phyloP scores from a whole-genome alignment of 2,888 invertebrate genomes.

The Patella caerulea region DNA sequence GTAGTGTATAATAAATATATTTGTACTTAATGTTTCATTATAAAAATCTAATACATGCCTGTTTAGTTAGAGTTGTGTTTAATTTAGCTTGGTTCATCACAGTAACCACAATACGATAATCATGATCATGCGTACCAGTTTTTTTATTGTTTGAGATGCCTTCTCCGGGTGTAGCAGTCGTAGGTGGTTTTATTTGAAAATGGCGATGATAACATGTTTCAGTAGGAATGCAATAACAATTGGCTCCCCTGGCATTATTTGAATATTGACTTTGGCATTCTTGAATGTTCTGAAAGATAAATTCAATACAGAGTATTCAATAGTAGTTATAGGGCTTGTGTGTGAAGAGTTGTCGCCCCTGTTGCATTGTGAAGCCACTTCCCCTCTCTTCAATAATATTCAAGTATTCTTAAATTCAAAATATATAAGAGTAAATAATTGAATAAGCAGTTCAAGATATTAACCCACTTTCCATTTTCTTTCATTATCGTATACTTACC shows the following conservation, averaged over 20 bases:
- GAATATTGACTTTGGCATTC: constrained; percentile 37
- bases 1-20: no score
- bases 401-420: no score
- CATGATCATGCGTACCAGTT: constrained; percentile 48
- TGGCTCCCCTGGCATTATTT: constrained; percentile 36
- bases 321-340: no score
- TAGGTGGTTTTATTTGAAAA: constrained; percentile 41
- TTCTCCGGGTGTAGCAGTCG: background rate
- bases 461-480: no score
- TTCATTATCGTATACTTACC: constrained; percentile 14
- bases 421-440: no score
- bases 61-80: constrained; percentile 32
- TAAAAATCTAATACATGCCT: constrained; percentile 33
- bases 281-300: constrained; percentile 27
- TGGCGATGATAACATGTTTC: constrained; percentile 47
- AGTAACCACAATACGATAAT: constrained; percentile 48
- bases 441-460: no score
- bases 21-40: no score
- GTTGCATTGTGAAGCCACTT: no score
- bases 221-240: constrained; percentile 51
- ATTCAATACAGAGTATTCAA: no score
- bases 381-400: no score
- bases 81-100: constrained; percentile 48
- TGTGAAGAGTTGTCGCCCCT: no score
- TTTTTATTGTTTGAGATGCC: constrained; percentile 36